phyloP scores from a whole-genome alignment of 1,140 invertebrate genomes.

The Aradophagus sp. region DNA sequence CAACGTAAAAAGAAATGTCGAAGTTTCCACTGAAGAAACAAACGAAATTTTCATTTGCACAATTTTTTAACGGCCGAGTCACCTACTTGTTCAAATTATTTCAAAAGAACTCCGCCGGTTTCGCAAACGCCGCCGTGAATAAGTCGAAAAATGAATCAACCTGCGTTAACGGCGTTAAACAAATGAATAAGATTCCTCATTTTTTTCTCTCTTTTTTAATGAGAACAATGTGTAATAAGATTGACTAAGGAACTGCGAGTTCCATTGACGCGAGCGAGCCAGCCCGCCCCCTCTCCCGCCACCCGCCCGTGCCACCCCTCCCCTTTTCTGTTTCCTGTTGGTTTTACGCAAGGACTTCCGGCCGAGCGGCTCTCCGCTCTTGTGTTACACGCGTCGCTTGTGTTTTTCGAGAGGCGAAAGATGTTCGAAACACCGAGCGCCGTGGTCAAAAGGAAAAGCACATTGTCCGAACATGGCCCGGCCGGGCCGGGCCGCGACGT shows the following conservation, averaged over 20 bases:
- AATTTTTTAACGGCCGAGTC: background rate
- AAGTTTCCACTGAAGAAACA: too few species aligned
- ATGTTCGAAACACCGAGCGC: slow-evolving; percentile 33
- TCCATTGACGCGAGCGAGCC: slow-evolving; percentile 47
- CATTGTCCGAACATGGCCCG: slow-evolving; percentile 12
- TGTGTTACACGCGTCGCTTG: slow-evolving; percentile 54
- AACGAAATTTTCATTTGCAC: background rate
- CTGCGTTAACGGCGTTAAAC: slow-evolving; percentile 27
- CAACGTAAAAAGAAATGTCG: too few species aligned
- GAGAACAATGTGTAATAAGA: slow-evolving; percentile 53
- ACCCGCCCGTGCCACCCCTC: slow-evolving; percentile 1
- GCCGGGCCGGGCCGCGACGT: slow-evolving; percentile 11
- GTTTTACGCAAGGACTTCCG: slow-evolving; percentile 60
- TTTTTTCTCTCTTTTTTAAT: too few species aligned
- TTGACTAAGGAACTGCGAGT: slow-evolving; percentile 54
- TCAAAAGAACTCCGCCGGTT: background rate
- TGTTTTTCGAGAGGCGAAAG: slow-evolving; percentile 52
- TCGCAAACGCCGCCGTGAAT: slow-evolving; percentile 4
- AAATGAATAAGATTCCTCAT: slow-evolving; percentile 47
- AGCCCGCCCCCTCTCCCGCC: slow-evolving; percentile 11
- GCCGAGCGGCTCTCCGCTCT: slow-evolving; percentile 51
- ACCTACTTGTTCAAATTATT: too few species aligned
- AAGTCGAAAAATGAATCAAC: slow-evolving; percentile 20
- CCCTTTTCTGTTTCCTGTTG: slow-evolving; percentile 50
- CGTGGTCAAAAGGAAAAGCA: slow-evolving; percentile 30